phyloP scores from a whole-genome alignment of 2,888 invertebrate genomes.

The Andrena fulva region DNA sequence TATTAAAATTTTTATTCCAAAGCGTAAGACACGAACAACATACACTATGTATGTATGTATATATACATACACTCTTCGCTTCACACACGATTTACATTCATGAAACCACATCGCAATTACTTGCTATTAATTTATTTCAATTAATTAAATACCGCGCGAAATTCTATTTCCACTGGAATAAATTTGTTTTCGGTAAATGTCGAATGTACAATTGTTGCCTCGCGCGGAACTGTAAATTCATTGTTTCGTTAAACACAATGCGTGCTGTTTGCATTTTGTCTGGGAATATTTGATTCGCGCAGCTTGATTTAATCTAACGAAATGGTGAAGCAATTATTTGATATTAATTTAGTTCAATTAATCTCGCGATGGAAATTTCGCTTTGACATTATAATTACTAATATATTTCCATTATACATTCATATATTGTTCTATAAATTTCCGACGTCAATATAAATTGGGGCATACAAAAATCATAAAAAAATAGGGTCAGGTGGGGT shows the following conservation, averaged over 20 bases:
- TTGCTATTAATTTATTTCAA: not conserved
- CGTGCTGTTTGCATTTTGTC: not conserved
- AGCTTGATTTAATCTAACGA: not conserved
- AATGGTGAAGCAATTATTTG: not conserved
- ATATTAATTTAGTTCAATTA: not conserved
- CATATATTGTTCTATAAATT: not conserved
- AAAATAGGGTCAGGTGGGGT: no score
- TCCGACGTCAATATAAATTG: not conserved
- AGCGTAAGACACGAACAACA: not conserved
- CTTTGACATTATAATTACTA: not conserved
- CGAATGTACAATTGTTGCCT: no score
- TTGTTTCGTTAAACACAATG: no score
- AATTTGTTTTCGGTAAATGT: no score
- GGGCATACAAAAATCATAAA: not conserved
- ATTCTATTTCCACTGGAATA: not conserved
- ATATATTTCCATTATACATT: not conserved
- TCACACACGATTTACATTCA: not conserved
- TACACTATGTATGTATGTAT: not conserved
- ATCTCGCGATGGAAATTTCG: not conserved
- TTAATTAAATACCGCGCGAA: not conserved
- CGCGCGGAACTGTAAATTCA: no score
- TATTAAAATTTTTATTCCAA: no score
- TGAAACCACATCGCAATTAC: not conserved
- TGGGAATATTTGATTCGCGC: not conserved
- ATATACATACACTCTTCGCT: not conserved